Evolutionary conservation across 2,888 invertebrate genomes (phyloP), one percentile per base, ranked within the genome.

Genomic region (Eulithis testata): DNA sequence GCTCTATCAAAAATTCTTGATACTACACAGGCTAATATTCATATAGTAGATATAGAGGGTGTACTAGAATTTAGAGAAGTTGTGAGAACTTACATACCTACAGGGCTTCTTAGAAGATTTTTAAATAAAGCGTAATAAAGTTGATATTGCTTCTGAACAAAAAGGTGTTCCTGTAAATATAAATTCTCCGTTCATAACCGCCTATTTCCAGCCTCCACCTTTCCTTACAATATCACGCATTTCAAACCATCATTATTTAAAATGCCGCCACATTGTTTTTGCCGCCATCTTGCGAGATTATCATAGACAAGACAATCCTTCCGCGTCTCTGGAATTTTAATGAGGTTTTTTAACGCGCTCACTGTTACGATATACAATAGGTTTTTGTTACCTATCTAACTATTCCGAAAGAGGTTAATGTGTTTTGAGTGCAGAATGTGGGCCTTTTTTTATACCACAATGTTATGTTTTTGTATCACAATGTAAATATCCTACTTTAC

Each of bases 321-420:
- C 83, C 81, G 84, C 81, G 74, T 65, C 69, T 47, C 36, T 71
- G 80, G 82, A 79, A 84, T 83, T 79, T 81, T 81, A 84, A 85
- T 84, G 81, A 82, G 76, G 66, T 83, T 83, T 80, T 84, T 80
- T 75, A 75, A 72, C 65, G 59, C 68, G 66, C 74, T 69, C 66
- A 74, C 73, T 73, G 74, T 74, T 69, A 73, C 72, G 66, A 67
- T 71, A 73, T 72, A 65, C 63, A 66, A 72, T 72, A 60, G 68
- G 63, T 65, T 77, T 76, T 7, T 47, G 4, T 14, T 21, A 31
- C 3, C 5, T 6, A 31, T 31, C 5, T 6, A 31, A 6, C 31
- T 31, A 31, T 6, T 4, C 31, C 31, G 31, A 31, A 31, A 6
- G 31, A 31, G 31, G 31, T 31, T 31, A 31, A 5, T 31, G 31